A percentile compares a stretch with the other conserved stretches of the same genome.
phyloP scores from a whole-genome alignment of 2,797 vertebrate genomes.

The Artibeus jamaicensis region DNA sequence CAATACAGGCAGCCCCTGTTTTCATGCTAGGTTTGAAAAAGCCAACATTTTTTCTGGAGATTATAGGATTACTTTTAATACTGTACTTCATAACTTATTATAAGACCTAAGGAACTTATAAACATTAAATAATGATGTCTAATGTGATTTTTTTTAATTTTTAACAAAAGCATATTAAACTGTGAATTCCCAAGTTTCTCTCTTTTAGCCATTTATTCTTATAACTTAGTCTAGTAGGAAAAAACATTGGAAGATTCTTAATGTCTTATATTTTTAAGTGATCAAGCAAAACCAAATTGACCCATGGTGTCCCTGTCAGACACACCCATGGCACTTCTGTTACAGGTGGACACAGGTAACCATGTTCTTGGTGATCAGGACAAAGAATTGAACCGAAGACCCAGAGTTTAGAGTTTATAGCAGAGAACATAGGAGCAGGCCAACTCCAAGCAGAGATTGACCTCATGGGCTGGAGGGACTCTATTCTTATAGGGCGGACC shows the following conservation, averaged over 20 bases:
- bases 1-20: constrained; percentile 26
- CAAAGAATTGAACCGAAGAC: too few species aligned
- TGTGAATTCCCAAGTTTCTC: not conserved
- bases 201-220: not conserved
- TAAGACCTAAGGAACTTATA: constrained; percentile 36
- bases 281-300: not conserved
- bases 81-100: constrained; percentile 42
- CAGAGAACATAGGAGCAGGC: too few species aligned
- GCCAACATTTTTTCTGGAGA: constrained; percentile 51
- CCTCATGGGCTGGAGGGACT: too few species aligned
- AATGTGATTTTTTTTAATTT: constrained; percentile 20
- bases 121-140: constrained; percentile 60
- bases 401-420: too few species aligned
- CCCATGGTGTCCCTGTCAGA: not conserved
- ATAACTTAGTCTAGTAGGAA: not conserved
- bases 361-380: too few species aligned
- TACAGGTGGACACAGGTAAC: too few species aligned
- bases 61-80: constrained; percentile 66
- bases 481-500: too few species aligned
- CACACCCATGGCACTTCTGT: not conserved
- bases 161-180: constrained; percentile 6
- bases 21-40: constrained; percentile 48
- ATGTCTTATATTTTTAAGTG: constrained; percentile 7
- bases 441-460: too few species aligned
- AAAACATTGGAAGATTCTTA: not conserved